Evolutionary conservation across 2,113 vertebrate species (phyloP).

Genomic region (Apodemus speciosus): DNA sequence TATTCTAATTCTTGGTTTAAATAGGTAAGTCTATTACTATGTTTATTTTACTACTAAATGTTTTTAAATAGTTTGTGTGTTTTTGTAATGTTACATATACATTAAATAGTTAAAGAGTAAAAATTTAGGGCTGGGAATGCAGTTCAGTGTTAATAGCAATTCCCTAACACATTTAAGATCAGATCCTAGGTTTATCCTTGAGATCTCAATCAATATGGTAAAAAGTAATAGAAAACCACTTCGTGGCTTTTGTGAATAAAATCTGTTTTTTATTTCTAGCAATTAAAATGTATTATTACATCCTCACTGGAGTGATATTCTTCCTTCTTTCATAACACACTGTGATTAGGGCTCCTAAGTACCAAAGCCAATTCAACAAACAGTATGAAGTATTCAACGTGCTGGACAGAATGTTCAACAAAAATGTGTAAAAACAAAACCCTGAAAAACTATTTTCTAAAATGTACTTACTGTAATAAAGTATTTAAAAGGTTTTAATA

Average conservation of each 20-base stretch:
- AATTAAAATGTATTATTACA: constrained; percentile 18
- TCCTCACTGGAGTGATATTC: not conserved
- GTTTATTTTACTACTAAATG: not conserved
- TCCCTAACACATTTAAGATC: not conserved
- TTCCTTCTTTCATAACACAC: not conserved
- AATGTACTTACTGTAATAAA: constrained; percentile 12
- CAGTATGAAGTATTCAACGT: not conserved
- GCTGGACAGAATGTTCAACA: not conserved
- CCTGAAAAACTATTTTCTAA: constrained; percentile 26
- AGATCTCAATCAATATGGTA: not conserved
- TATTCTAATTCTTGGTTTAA: constrained; percentile 51
- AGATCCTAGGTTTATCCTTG: not conserved
- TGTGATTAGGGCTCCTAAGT: not conserved
- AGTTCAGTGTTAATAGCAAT: not conserved
- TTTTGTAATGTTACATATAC: constrained; percentile 10
- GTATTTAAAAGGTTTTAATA: constrained; percentile 14
- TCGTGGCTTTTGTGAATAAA: not conserved
- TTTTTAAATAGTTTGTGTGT: not conserved
- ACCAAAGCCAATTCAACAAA: constrained; percentile 43
- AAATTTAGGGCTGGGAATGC: not conserved
- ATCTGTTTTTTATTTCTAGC: constrained; percentile 13
- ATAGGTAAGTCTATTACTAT: constrained; percentile 6
- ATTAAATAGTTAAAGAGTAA: constrained; percentile 45
- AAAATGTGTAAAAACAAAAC: constrained; percentile 46
- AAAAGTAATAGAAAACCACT: constrained; percentile 27